phyloP scores from a whole-genome alignment of 2,888 invertebrate species.

The Trichacis sp. region DNA sequence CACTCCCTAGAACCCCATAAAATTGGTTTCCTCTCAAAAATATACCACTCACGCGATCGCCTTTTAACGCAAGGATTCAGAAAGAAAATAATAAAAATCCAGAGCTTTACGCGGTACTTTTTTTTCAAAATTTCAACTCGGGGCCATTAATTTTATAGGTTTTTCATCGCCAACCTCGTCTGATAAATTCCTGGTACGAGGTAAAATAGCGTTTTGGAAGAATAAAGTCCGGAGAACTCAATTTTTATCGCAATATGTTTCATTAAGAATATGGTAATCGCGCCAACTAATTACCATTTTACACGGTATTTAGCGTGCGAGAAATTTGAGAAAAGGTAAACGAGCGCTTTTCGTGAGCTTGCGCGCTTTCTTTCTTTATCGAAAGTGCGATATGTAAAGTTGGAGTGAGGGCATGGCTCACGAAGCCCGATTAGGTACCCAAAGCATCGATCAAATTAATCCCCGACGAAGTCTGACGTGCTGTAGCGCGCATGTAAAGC shows the following conservation, averaged over 20 bases:
- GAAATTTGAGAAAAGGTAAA: slow-evolving; percentile 37
- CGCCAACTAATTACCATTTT: slow-evolving; percentile 38
- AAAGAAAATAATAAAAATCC: slow-evolving; percentile 16
- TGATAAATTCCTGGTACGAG: neutral
- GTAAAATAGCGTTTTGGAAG: neutral
- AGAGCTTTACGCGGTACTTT: neutral
- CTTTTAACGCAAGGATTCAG: slow-evolving; percentile 11
- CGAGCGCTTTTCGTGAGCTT: slow-evolving; percentile 26
- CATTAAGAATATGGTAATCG: slow-evolving; percentile 27
- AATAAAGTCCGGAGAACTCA: neutral
- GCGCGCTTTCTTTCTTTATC: slow-evolving; percentile 39
- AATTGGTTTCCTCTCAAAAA: slow-evolving; percentile 30
- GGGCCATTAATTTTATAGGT: neutral
- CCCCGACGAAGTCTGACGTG: slow-evolving; percentile 39
- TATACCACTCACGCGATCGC: slow-evolving; percentile 8
- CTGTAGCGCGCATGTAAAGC: slow-evolving; percentile 49
- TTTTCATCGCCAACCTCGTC: no score
- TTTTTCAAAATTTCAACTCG: neutral
- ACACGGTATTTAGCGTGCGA: slow-evolving; percentile 44
- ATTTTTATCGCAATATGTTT: slow-evolving; percentile 1
- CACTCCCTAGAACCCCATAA: slow-evolving; percentile 31
- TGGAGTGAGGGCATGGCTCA: slow-evolving; percentile 19
- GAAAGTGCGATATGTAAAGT: slow-evolving; percentile 32
- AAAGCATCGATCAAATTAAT: slow-evolving; percentile 61
- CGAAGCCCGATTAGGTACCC: slow-evolving; percentile 43